These are phyloP conservation scores for Diarsia dahlii DNA, from an alignment of 2,888 invertebrate genomes.

Conservation along the genomic window DNA sequence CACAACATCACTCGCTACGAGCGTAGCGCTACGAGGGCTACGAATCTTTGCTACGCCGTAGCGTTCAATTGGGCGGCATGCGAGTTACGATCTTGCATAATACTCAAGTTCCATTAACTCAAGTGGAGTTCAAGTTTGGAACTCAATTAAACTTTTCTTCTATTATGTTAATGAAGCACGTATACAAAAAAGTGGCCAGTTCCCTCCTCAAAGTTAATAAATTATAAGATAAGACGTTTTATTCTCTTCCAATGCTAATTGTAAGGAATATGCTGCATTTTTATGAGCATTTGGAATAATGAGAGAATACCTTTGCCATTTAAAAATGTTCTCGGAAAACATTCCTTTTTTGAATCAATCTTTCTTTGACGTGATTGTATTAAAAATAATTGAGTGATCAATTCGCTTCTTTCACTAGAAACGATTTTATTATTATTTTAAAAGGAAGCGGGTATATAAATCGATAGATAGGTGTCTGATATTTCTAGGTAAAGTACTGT, in stretches of 20 bases:
- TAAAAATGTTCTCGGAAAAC: conserved; percentile 6
- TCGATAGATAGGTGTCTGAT: background rate
- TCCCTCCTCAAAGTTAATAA: conserved; percentile 61
- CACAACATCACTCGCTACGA: conserved; percentile 65
- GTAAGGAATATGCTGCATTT: conserved; percentile 55
- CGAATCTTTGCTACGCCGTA: conserved; percentile 63
- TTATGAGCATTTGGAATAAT: conserved; percentile 52
- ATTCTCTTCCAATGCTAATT: conserved; percentile 60
- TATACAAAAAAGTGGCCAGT: conserved; percentile 66
- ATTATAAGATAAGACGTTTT: conserved; percentile 64
- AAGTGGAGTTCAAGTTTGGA: conserved; percentile 71
- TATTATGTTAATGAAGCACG: conserved; percentile 75
- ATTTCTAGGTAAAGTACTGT: background rate
- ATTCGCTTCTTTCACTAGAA: conserved; percentile 11
- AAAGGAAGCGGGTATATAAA: background rate
- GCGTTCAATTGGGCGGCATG: conserved; percentile 68
- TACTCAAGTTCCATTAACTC: conserved; percentile 70
- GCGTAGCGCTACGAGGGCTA: conserved; percentile 56
- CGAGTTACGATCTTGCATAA: conserved; percentile 72
- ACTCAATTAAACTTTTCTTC: conserved; percentile 79
- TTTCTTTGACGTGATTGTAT: conserved; percentile 37
- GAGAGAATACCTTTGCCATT: conserved; percentile 24
- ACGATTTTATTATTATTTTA: conserved; percentile 15
- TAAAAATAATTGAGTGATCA: conserved; percentile 48
- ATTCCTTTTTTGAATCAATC: conserved; percentile 31